phyloP scores from a whole-genome alignment of 2,797 vertebrate genomes.

The Spheniscus humboldti region DNA sequence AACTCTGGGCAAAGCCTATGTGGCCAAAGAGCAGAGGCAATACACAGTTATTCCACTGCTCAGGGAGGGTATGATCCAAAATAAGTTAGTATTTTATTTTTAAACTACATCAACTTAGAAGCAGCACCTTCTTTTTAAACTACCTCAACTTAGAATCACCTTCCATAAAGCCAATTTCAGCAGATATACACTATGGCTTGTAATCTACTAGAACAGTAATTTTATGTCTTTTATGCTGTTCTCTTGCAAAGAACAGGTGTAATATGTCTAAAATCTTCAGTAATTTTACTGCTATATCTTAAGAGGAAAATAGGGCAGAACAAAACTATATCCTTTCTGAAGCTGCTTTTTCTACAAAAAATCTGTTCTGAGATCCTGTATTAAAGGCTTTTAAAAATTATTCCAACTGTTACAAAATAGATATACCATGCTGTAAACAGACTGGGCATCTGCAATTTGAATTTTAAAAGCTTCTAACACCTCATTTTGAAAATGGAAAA shows the following conservation, averaged over 20 bases:
- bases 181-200: neutral
- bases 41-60: neutral
- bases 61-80: neutral
- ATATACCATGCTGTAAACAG: neutral
- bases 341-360: neutral
- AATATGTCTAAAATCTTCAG: constrained; percentile 21
- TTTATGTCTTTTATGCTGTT: neutral
- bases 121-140: neutral
- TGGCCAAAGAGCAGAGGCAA: neutral
- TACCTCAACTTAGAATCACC: neutral
- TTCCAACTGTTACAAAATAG: neutral
- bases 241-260: neutral
- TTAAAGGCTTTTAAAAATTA: constrained; percentile 29
- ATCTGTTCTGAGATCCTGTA: neutral
- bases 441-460: neutral
- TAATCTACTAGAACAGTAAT: constrained; percentile 4
- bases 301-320: neutral
- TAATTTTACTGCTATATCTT: neutral
- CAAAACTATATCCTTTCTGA: neutral
- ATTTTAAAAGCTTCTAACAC: neutral
- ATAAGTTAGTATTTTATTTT: neutral
- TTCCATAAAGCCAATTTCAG: neutral
- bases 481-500: neutral
- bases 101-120: neutral
- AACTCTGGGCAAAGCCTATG: neutral